phyloP scores from a whole-genome alignment of 1,140 invertebrate genomes.

The Drosophila nigrodunni region DNA sequence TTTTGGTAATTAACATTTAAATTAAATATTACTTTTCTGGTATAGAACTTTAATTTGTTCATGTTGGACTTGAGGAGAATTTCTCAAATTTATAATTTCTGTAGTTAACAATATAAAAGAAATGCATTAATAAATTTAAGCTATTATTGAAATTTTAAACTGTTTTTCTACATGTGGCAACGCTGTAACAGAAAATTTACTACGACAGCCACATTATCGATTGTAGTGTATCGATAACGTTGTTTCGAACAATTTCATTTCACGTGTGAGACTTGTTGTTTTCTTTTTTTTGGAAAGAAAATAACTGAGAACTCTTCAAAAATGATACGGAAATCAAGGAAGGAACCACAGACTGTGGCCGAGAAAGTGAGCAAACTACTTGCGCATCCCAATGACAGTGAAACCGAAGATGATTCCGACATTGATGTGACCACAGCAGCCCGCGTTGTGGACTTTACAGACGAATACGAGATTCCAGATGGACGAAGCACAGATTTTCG shows the following conservation, averaged over 20 bases:
- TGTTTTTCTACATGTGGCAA: not conserved
- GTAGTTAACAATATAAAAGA: too few species aligned
- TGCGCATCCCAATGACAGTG: conserved; percentile 69
- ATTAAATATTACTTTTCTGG: too few species aligned
- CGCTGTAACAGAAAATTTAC: not conserved
- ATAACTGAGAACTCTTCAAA: conserved; percentile 31
- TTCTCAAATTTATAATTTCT: too few species aligned
- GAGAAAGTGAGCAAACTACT: conserved; percentile 70
- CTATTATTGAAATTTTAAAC: not conserved
- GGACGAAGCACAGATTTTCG: conserved; percentile 87
- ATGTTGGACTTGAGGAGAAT: too few species aligned
- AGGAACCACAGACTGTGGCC: conserved; percentile 64
- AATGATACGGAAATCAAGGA: conserved; percentile 72
- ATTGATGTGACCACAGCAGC: conserved; percentile 64
- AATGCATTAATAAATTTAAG: not conserved
- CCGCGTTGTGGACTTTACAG: conserved; percentile 83
- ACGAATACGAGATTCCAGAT: conserved; percentile 86
- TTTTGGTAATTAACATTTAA: too few species aligned
- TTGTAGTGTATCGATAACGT: not conserved
- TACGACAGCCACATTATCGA: not conserved
- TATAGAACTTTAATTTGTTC: too few species aligned
- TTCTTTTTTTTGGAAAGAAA: conserved; percentile 7
- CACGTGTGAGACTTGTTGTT: conserved; percentile 41
- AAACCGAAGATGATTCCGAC: conserved; percentile 60
- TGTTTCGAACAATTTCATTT: conserved; percentile 12